A percentile compares a stretch with the other conserved stretches of the same genome.
These are phyloP conservation scores for Zosterops lateralis DNA, from an alignment of 2,113 vertebrate species.

Conservation along the genomic window DNA sequence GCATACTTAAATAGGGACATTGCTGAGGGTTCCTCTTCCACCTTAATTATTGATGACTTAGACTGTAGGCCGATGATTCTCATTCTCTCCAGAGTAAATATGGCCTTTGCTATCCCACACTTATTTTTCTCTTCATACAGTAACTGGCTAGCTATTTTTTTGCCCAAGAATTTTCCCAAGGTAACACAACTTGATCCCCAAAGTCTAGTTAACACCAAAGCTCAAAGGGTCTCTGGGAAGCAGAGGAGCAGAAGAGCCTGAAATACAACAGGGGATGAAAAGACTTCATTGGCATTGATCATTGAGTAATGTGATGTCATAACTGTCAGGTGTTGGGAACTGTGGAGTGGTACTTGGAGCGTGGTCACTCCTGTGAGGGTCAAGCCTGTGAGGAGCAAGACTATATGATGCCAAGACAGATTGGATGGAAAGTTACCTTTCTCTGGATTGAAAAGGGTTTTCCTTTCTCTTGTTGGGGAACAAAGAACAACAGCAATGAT, in stretches of 20 bases:
- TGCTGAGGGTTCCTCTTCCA: neutral
- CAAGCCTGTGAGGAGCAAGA: neutral
- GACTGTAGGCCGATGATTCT: neutral
- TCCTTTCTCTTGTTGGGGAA: neutral
- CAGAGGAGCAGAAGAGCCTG: neutral
- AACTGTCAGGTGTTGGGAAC: neutral
- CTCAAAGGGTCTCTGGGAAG: neutral
- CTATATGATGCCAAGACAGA: neutral
- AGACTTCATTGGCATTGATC: neutral
- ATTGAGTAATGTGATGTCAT: neutral
- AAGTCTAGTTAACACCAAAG: neutral
- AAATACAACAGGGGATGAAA: neutral
- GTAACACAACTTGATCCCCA: neutral
- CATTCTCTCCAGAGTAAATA: neutral
- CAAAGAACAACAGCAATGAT: neutral
- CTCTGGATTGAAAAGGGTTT: neutral
- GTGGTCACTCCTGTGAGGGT: neutral
- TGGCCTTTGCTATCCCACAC: neutral
- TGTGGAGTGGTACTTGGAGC: neutral
- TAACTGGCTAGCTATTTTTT: neutral
- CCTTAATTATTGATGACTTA: conserved; percentile 4
- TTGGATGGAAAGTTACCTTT: neutral
- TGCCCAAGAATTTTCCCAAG: neutral
- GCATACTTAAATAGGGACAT: neutral
- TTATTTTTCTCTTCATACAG: neutral